phyloP scores from a whole-genome alignment of 1,140 invertebrate species.

The Lordiphosa clarofinis region DNA sequence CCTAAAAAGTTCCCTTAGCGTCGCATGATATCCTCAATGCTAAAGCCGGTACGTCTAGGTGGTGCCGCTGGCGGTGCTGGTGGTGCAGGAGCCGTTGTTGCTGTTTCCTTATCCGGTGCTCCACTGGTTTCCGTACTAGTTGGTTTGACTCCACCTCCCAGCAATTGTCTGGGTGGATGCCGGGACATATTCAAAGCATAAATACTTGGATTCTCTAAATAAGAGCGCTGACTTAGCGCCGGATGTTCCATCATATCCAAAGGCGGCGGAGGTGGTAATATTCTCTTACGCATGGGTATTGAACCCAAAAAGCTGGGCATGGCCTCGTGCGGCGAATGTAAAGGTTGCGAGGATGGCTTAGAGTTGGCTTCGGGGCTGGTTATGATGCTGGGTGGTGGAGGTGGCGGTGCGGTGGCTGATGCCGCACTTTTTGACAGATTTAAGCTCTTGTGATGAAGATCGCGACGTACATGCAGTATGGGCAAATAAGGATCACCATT shows the following conservation, averaged over 20 bases:
- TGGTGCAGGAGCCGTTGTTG: conserved; percentile 6
- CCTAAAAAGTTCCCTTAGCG: conserved; percentile 77
- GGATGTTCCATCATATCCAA: conserved; percentile 52
- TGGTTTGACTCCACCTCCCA: conserved; percentile 34
- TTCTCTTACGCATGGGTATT: conserved; percentile 81
- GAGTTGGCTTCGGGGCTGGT: conserved; percentile 65
- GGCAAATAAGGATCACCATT: conserved; percentile 80
- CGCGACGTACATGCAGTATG: conserved; percentile 86
- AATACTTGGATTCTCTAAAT: conserved; percentile 48
- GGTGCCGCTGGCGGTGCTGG: conserved; percentile 79
- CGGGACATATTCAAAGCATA: conserved; percentile 65
- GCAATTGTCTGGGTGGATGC: conserved; percentile 55
- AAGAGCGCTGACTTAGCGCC: conserved; percentile 36
- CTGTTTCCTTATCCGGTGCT: conserved; percentile 32
- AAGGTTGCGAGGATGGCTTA: conserved; percentile 55
- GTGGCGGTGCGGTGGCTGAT: conserved; percentile 27
- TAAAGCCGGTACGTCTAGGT: conserved; percentile 84
- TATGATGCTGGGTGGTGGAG: conserved; percentile 64
- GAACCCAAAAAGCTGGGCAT: conserved; percentile 83
- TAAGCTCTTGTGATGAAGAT: conserved; percentile 83
- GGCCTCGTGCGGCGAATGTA: conserved; percentile 79
- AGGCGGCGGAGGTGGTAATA: conserved; percentile 62
- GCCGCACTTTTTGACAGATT: conserved; percentile 44
- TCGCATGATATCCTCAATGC: conserved; percentile 88
- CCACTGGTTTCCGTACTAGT: conserved; percentile 36